Evolutionary conservation across 2,888 invertebrate species (phyloP), one percentile per base, ranked within the genome.

Genomic region (Athripsodes cinereus): DNA sequence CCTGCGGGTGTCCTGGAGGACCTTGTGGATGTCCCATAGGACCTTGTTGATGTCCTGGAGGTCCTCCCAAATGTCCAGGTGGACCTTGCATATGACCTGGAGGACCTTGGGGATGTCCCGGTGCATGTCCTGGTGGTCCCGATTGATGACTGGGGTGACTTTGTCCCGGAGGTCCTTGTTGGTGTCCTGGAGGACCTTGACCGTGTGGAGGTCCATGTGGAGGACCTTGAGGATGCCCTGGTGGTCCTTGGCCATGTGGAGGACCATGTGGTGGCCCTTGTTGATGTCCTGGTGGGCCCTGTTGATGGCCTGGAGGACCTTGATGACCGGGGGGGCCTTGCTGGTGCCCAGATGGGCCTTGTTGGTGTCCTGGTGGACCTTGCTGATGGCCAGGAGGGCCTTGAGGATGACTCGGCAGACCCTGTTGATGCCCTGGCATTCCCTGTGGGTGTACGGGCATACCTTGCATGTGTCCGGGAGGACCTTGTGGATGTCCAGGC

Each of bases 391-490:
- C 57, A 2, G 59, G 59, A 6, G 55, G 58, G 16, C 53, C 56
- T 40, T 48, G 56, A 16, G 52, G 34, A 31, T 56, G 57, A 65
- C 66, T 20, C 64, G 65, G 61, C 3, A 52, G 57, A n/a, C 53
- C 56, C 40, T 48, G 56, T 13, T 44, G 34, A 31, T 56, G 57
- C 65, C 66, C 21, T 64, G 65, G 61, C 1, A 71, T 70, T 18
- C 78, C 79, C 71, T 81, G 73, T 11, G 26, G 22, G 31, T 54
- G 55, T 65, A 64, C 61, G 2, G 74, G 74, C 1, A 71, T 69
- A 16, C 78, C 79, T 70, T 81, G 73, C 13, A 72, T 74, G 62
- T 77, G 60, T 26, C 57, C 76, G 2, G 75, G 11, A 66, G 67
- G 61, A 3, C 65, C 73, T 60, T 72, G 73, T 6, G 72, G 74